A percentile compares a stretch with the other conserved stretches of the same genome.
phyloP scores from a whole-genome alignment of 2,888 invertebrate genomes.

The Rhaphigaster nebulosa region DNA sequence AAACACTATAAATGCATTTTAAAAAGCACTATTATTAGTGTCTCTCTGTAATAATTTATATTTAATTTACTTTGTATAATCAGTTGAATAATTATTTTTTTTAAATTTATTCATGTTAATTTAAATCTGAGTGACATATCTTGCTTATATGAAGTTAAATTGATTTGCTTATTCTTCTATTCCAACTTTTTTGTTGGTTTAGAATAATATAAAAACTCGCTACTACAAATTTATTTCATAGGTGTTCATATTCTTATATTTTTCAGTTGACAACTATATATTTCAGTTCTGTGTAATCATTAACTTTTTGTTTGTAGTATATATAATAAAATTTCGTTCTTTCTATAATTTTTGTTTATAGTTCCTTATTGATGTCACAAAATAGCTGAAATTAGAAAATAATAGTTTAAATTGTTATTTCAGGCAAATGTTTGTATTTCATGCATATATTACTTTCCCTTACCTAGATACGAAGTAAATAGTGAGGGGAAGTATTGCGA shows the following conservation, averaged over 20 bases:
- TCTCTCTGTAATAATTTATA: background rate
- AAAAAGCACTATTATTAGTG: background rate
- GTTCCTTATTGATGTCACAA: background rate
- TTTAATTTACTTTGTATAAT: background rate
- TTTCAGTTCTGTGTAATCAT: background rate
- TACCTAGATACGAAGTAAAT: too few species aligned
- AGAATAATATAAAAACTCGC: background rate
- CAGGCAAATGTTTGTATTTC: too few species aligned
- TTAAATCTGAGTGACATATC: background rate
- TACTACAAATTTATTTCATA: background rate
- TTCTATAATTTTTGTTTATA: background rate
- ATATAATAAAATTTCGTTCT: constrained; percentile 25
- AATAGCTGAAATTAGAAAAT: background rate
- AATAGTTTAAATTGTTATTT: too few species aligned
- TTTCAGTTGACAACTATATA: background rate
- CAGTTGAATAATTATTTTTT: background rate
- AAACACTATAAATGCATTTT: background rate
- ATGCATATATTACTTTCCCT: too few species aligned
- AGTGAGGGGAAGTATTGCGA: too few species aligned
- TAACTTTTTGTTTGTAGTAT: constrained; percentile 5
- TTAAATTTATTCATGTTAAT: background rate
- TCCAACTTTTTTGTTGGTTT: background rate
- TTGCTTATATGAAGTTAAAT: background rate
- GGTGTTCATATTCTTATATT: background rate
- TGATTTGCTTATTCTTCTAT: background rate